phyloP scores from a whole-genome alignment of 2,797 vertebrate species.

The Sparus aurata region DNA sequence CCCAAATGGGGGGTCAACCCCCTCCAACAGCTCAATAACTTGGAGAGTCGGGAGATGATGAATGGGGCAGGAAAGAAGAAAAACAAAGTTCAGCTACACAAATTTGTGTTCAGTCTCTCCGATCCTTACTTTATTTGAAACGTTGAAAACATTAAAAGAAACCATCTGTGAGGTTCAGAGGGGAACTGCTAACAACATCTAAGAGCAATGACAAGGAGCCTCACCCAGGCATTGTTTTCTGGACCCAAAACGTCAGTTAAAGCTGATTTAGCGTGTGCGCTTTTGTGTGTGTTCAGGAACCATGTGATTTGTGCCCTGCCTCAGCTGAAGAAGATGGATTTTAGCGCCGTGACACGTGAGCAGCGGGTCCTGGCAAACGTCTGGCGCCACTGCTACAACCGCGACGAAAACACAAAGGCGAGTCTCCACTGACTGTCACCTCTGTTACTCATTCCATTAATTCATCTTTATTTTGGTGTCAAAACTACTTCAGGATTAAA shows the following conservation, averaged over 20 bases:
- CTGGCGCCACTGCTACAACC: slow-evolving; percentile 66
- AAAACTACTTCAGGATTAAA: slow-evolving; percentile 3
- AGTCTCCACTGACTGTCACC: neutral
- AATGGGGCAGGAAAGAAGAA: neutral
- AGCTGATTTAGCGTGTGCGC: neutral
- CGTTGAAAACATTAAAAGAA: neutral
- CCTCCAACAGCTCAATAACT: neutral
- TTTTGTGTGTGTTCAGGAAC: slow-evolving; percentile 69
- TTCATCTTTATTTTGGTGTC: neutral
- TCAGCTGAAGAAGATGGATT: slow-evolving; percentile 86
- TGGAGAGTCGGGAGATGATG: neutral
- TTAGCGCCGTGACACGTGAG: slow-evolving; percentile 85
- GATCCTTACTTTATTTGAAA: neutral
- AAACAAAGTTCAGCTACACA: neutral
- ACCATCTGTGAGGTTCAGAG: neutral
- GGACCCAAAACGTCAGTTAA: neutral
- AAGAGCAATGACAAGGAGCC: neutral
- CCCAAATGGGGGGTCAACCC: neutral
- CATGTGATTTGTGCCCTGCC: slow-evolving; percentile 84
- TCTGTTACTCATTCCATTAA: neutral
- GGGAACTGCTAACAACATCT: neutral
- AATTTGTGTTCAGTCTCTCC: neutral
- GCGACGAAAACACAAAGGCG: neutral
- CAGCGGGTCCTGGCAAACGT: slow-evolving; percentile 80
- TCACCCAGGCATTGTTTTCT: neutral